Evolutionary conservation across 2,888 invertebrate genomes (phyloP).

Genomic region (Mimumesa dahlbomi): DNA sequence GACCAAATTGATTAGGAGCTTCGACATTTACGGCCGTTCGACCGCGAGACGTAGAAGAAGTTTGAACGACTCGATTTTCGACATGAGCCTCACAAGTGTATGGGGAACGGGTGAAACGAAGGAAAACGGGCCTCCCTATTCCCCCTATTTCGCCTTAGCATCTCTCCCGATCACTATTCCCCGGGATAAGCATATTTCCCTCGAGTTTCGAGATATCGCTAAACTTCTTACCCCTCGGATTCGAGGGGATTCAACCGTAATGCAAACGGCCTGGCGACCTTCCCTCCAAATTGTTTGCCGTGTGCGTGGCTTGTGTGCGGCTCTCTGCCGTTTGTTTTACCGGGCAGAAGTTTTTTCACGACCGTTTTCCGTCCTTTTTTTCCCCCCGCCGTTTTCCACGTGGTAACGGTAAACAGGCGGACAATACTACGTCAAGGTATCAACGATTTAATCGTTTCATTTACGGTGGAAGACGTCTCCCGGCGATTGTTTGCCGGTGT

Average conservation of each 20-base stretch:
- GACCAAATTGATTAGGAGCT: slow-evolving; percentile 62
- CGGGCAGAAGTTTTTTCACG: slow-evolving; percentile 33
- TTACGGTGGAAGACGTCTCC: background rate
- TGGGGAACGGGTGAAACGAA: background rate
- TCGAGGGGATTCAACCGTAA: slow-evolving; percentile 60
- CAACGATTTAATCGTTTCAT: slow-evolving; percentile 5
- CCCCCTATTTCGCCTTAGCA: slow-evolving; percentile 45
- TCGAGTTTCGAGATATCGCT: slow-evolving; percentile 65
- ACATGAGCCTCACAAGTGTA: background rate
- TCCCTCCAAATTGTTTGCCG: slow-evolving; percentile 60
- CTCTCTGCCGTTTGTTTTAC: slow-evolving; percentile 30
- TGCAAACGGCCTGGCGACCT: slow-evolving; percentile 60
- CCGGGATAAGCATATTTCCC: slow-evolving; percentile 72
- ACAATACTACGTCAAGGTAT: slow-evolving; percentile 13
- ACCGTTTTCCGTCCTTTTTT: slow-evolving; percentile 1
- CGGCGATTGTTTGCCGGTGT: no score
- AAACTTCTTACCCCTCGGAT: slow-evolving; percentile 66
- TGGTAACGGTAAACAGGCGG: slow-evolving; percentile 11
- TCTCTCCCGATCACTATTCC: slow-evolving; percentile 66
- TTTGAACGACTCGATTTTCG: slow-evolving; percentile 56
- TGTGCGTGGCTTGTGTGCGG: slow-evolving; percentile 20
- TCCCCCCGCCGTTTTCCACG: background rate
- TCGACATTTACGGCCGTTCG: slow-evolving; percentile 44
- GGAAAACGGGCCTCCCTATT: slow-evolving; percentile 1
- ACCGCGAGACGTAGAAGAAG: slow-evolving; percentile 38